Percentiles rank a stretch among this genome's conserved stretches.
Evolutionary conservation across 2,888 invertebrate genomes (phyloP).

Genomic region (Cheilosia impressa): DNA sequence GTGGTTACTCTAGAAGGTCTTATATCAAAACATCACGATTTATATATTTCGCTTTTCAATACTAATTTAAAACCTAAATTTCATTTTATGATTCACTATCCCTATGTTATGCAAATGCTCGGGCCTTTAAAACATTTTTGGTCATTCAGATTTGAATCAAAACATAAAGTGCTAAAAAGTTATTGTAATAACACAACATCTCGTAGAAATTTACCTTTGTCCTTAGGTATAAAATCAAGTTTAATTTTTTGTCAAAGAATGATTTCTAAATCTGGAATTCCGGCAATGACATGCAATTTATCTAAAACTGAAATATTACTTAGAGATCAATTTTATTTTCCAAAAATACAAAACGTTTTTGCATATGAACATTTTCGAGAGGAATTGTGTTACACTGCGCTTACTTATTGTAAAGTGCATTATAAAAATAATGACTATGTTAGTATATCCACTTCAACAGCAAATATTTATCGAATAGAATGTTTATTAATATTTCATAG

Average conservation of each 20-base stretch:
- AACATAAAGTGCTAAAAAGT: slow-evolving; percentile 11
- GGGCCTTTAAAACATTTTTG: slow-evolving; percentile 12
- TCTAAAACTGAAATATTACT: slow-evolving; percentile 4
- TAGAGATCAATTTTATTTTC: slow-evolving; percentile 11
- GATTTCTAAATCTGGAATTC: slow-evolving; percentile 10
- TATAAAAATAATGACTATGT: not conserved
- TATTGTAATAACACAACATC: slow-evolving; percentile 2
- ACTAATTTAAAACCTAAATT: slow-evolving; percentile 23
- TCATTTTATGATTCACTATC: slow-evolving; percentile 24
- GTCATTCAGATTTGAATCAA: slow-evolving; percentile 17
- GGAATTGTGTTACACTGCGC: no score
- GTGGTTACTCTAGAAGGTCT: not conserved
- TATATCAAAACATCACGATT: slow-evolving; percentile 9
- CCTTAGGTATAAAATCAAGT: slow-evolving; percentile 18
- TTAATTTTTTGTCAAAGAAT: slow-evolving; percentile 12
- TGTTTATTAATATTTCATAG: no score
- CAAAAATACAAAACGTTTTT: slow-evolving; percentile 12
- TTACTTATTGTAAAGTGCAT: not conserved
- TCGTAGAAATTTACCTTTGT: slow-evolving; percentile 5
- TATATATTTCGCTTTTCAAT: slow-evolving; percentile 21
- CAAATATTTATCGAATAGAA: no score
- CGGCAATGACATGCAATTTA: not conserved
- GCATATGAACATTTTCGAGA: not conserved
- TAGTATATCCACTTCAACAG: no score
- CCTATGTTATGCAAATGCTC: no score